A percentile compares a stretch with the other conserved stretches of the same genome.
phyloP scores from a whole-genome alignment of 1,140 invertebrate species.

The Aethina tumida region DNA sequence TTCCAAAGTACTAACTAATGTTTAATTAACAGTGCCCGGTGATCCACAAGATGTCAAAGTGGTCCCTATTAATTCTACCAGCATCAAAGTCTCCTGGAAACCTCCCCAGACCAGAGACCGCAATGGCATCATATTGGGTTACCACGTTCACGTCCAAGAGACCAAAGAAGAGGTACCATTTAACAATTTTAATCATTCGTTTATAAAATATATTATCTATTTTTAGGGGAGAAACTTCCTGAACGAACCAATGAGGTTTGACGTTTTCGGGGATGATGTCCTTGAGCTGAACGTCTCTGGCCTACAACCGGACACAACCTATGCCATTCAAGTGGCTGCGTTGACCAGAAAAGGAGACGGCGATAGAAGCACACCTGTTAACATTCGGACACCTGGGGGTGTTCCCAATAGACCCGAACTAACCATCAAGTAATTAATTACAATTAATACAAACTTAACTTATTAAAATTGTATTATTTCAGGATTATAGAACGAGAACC shows the following conservation, averaged over 20 bases:
- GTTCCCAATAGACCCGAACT: conserved; percentile 81
- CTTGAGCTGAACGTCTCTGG: conserved; percentile 76
- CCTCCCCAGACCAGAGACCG: conserved; percentile 80
- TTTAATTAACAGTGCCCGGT: conserved; percentile 75
- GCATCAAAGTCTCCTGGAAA: conserved; percentile 85
- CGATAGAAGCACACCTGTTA: conserved; percentile 69
- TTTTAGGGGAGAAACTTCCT: conserved; percentile 63
- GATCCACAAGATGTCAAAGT: conserved; percentile 87
- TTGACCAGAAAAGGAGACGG: conserved; percentile 92
- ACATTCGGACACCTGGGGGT: conserved; percentile 84
- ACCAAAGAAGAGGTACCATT: conserved; percentile 64
- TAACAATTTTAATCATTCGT: conserved; percentile 2
- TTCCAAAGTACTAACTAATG: not conserved
- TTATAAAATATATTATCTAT: conserved; percentile 7
- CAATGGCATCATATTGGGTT: conserved; percentile 93
- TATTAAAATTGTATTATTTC: conserved; percentile 23
- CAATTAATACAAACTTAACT: conserved; percentile 2
- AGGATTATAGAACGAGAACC: conserved; percentile 75
- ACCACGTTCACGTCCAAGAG: conserved; percentile 93
- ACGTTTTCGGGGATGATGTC: conserved; percentile 67
- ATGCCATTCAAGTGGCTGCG: conserved; percentile 88
- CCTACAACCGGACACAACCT: conserved; percentile 86
- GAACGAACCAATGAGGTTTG: conserved; percentile 74
- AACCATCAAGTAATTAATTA: conserved; percentile 61
- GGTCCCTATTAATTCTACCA: conserved; percentile 81